Percentiles rank a stretch among this genome's conserved stretches.
Conservation (phyloP, 2,797 vertebrate species). For the Micromesistius poutassou region DNA sequence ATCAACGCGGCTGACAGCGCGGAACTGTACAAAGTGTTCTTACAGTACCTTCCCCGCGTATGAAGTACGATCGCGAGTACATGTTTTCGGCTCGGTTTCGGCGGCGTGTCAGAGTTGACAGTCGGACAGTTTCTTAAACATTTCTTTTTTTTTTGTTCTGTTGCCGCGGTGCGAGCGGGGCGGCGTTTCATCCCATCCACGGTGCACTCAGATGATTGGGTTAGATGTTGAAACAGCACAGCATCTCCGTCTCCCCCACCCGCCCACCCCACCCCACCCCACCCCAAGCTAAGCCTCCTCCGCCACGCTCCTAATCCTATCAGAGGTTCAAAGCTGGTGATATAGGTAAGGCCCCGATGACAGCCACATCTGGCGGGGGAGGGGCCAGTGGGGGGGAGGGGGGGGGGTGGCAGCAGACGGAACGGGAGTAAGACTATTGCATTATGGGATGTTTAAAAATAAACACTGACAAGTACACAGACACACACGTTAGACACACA, state of each 20-base stretch:
- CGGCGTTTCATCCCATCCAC: constrained; percentile 44
- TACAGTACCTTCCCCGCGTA: too few species aligned
- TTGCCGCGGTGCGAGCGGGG: constrained; percentile 27
- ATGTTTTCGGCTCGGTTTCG: not conserved
- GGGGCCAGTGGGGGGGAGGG: not conserved
- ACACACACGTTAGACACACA: not conserved
- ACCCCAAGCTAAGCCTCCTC: constrained; percentile 48
- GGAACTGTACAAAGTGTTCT: not conserved
- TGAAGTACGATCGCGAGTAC: too few species aligned
- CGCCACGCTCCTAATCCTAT: constrained; percentile 58
- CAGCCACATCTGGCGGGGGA: constrained; percentile 44
- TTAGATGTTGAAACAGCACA: constrained; percentile 47
- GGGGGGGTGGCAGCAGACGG: constrained; percentile 40
- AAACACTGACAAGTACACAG: not conserved
- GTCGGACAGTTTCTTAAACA: not conserved
- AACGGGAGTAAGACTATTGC: constrained; percentile 22
- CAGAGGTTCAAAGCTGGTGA: constrained; percentile 64
- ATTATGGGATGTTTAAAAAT: not conserved
- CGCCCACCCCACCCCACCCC: not conserved
- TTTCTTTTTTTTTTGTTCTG: constrained; percentile 14
- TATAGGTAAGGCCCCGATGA: constrained; percentile 54
- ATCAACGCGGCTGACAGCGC: not conserved
- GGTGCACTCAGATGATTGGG: constrained; percentile 60
- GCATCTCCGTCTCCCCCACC: constrained; percentile 17
- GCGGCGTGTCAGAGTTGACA: not conserved